phyloP scores from a whole-genome alignment of 2,797 vertebrate genomes.

The Alcedo quadribrachys region DNA sequence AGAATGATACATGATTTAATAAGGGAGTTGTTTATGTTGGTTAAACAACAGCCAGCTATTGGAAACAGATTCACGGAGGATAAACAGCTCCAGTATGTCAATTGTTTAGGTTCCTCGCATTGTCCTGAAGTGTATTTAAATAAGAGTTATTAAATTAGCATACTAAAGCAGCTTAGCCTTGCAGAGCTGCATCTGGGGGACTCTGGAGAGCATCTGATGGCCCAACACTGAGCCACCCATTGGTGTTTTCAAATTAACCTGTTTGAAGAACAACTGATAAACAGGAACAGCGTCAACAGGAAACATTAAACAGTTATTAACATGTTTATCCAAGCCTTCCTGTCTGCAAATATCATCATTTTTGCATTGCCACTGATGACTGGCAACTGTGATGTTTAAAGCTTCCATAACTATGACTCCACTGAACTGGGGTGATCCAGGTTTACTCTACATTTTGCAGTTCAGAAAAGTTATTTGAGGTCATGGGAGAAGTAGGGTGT shows the following conservation, averaged over 20 bases:
- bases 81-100: slow-evolving; percentile 25
- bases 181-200: not conserved
- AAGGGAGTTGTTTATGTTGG: slow-evolving; percentile 48
- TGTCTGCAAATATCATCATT: not conserved
- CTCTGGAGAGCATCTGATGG: not conserved
- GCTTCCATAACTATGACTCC: not conserved
- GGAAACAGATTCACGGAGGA: slow-evolving; percentile 48
- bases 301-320: slow-evolving; percentile 16
- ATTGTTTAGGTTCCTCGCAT: slow-evolving; percentile 29
- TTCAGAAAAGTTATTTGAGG: not conserved
- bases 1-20: slow-evolving; percentile 59
- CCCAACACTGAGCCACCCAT: not conserved
- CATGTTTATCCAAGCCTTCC: slow-evolving; percentile 7
- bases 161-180: not conserved
- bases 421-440: not conserved
- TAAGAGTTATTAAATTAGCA: slow-evolving; percentile 14
- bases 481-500: not conserved
- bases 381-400: not conserved
- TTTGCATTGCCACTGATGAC: not conserved
- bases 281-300: not conserved
- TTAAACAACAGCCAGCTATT: slow-evolving; percentile 56
- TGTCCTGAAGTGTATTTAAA: slow-evolving; percentile 19
- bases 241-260: not conserved
- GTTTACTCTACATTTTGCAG: not conserved
- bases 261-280: slow-evolving; percentile 12